A percentile compares a stretch with the other conserved stretches of the same genome.
Conservation (phyloP, 1,140 invertebrate genomes). For the Dendroctonus ponderosae region DNA sequence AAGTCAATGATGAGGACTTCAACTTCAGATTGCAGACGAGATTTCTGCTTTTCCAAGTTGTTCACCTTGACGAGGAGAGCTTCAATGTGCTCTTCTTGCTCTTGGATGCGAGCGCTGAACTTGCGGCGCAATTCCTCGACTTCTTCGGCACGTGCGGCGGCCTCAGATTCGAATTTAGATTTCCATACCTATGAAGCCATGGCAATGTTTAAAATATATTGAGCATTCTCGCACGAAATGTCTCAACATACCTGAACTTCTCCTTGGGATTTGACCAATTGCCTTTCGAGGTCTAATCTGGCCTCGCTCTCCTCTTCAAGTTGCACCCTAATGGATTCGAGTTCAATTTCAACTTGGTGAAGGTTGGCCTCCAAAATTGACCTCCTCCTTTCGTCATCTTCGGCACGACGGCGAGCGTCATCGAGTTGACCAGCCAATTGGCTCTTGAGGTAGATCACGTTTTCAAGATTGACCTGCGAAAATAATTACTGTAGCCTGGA, state of each 20-base stretch:
- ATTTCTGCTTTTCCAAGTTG: slow-evolving; percentile 93
- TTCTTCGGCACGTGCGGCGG: slow-evolving; percentile 85
- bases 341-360: slow-evolving; percentile 87
- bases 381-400: slow-evolving; percentile 93
- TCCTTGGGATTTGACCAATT: slow-evolving; percentile 87
- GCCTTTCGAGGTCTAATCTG: slow-evolving; percentile 90
- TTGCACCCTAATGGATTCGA: slow-evolving; percentile 89
- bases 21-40: slow-evolving; percentile 91
- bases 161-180: slow-evolving; percentile 90
- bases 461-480: slow-evolving; percentile 78
- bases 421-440: slow-evolving; percentile 87
- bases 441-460: slow-evolving; percentile 82
- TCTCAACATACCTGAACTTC: slow-evolving; percentile 63
- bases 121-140: slow-evolving; percentile 91
- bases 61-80: slow-evolving; percentile 86
- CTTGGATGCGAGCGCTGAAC: slow-evolving; percentile 85
- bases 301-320: slow-evolving; percentile 95
- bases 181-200: slow-evolving; percentile 63
- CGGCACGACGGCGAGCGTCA: slow-evolving; percentile 87
- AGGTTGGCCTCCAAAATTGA: slow-evolving; percentile 82
- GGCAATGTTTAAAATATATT: background rate
- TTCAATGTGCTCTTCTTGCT: slow-evolving; percentile 95
- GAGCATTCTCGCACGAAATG: background rate
- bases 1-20: slow-evolving; percentile 96
- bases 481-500: slow-evolving; percentile 1